Base-by-base conservation (phyloP, 2,113 vertebrate species). In the Nannobrachium achirus region DNA sequence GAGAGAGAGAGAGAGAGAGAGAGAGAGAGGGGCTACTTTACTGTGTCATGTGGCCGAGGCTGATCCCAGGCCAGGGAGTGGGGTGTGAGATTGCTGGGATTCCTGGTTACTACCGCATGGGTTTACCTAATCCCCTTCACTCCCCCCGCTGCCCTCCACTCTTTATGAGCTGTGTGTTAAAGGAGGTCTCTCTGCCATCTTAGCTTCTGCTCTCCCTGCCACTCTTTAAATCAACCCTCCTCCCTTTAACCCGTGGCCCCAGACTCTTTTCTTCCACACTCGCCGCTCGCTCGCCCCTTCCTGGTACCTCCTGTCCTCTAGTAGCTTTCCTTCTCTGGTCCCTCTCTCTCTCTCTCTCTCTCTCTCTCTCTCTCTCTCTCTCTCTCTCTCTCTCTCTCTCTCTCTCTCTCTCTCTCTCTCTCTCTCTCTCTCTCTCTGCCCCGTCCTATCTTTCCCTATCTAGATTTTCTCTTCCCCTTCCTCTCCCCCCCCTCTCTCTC, bases 51-150 rank as follows among this genome's bases (percentile, higher is more conserved):
- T 87, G 85, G 81, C 79, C n/a, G 57, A 82, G 71, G 73, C 84
- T 78, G 80, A 84, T 73, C 51, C 71, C 33, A 16, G 67, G 83
- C 84, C 85, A 84, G 80, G 73, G 85, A 86, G 84, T 69, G 69
- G 85, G 82, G 88, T 89, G 88, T 84, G 85, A 89, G 84, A 89
- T 91, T 89, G 88, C 88, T 91, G 79, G 78, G 86, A 91, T 91
- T 91, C 88, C 83, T 89, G 82, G 74, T 89, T 89, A 57, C 88
- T 88, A 82, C 88, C 66, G 88, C 86, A 84, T 83, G 71, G 82
- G 79, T 82, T 86, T 75, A 77, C 80, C 86, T 91, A 91, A 91
- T 89, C 88, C 84, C 75, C 67, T 70, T 73, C 67, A 69, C 81
- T 83, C 81, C 78, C 82, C 61, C 51, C 56, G 61, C 78, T 73